A percentile compares a stretch with the other conserved stretches of the same genome.
phyloP scores from a whole-genome alignment of 2,888 invertebrate species.

The Syrista parreyssii region DNA sequence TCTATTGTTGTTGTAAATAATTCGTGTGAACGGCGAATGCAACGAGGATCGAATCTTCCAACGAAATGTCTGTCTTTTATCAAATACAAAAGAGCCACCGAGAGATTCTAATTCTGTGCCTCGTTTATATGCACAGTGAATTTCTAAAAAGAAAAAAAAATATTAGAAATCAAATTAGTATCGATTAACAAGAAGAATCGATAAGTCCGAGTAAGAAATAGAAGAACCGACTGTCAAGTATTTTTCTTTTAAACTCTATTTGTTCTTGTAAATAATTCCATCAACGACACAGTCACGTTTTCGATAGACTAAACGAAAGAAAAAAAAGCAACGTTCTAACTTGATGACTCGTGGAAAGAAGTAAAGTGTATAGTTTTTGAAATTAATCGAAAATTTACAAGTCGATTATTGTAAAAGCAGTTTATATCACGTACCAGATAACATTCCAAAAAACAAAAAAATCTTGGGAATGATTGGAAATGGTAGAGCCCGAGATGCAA shows the following conservation, averaged over 20 bases:
- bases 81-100: background rate
- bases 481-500: background rate
- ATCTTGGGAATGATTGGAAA: background rate
- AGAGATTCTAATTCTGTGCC: background rate
- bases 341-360: background rate
- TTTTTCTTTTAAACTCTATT: background rate
- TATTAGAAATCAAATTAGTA: background rate
- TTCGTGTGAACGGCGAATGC: background rate
- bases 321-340: no score
- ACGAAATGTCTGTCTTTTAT: background rate
- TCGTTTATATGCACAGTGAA: background rate
- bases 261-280: background rate
- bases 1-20: background rate
- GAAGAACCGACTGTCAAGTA: background rate
- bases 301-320: no score
- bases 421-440: background rate
- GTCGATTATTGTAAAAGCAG: background rate
- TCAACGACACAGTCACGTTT: background rate
- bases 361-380: background rate
- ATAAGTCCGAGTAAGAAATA: background rate
- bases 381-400: background rate
- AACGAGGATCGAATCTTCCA: background rate
- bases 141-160: background rate
- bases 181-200: background rate
- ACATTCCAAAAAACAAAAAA: background rate